A percentile compares a stretch with the other conserved stretches of the same genome.
These are phyloP conservation scores for Melanotaenia duboulayi DNA, from an alignment of 2,113 vertebrate species.

Conservation along the genomic window DNA sequence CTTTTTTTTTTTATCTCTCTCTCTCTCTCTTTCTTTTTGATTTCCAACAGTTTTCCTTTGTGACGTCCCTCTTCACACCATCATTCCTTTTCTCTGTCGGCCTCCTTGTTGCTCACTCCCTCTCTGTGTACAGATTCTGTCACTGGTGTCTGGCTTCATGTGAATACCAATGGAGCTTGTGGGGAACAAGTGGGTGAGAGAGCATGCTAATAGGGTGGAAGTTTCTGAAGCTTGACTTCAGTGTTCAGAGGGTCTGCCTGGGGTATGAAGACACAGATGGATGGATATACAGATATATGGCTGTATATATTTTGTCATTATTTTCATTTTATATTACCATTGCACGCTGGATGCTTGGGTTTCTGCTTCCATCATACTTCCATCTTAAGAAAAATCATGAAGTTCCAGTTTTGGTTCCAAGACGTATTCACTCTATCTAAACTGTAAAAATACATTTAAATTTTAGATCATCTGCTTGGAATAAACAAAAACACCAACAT, in stretches of 20 bases:
- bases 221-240: constrained; percentile 42
- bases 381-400: not conserved
- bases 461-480: too few relatives aligned
- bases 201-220: constrained; percentile 49
- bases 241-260: not conserved
- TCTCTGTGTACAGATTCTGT: constrained; percentile 30
- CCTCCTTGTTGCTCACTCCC: constrained; percentile 5
- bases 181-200: constrained; percentile 34
- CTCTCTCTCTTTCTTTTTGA: not conserved
- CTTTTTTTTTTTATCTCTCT: not conserved
- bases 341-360: not conserved
- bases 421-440: too few relatives aligned
- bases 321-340: not conserved
- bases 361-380: not conserved
- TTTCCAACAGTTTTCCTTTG: not conserved
- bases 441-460: too few relatives aligned
- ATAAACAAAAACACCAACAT: not conserved
- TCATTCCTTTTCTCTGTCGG: constrained; percentile 16
- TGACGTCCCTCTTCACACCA: constrained; percentile 13
- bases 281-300: too few relatives aligned
- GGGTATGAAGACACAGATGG: constrained; percentile 10
- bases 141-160: constrained; percentile 42
- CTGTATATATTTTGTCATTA: too few relatives aligned
- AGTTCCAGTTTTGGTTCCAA: too few relatives aligned
- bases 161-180: constrained; percentile 63